Percentiles rank a stretch among this genome's conserved stretches.
phyloP scores from a whole-genome alignment of 1,140 invertebrate species.

The Arion vulgaris region DNA sequence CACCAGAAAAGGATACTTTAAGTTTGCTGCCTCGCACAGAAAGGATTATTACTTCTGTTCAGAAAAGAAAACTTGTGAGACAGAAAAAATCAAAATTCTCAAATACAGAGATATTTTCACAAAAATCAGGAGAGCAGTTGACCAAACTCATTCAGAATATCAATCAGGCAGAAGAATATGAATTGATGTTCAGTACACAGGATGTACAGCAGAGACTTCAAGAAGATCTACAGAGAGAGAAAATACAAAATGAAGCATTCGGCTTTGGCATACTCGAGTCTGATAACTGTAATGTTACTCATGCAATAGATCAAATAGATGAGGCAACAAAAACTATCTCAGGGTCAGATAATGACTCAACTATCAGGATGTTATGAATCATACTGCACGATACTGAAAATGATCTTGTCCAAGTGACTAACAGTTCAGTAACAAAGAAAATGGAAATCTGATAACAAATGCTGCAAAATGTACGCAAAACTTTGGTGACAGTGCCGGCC shows the following conservation, averaged over 20 bases:
- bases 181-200: slow-evolving; percentile 60
- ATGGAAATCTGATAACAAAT: too few relatives aligned
- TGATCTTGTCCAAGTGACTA: too few relatives aligned
- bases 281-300: neutral
- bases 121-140: slow-evolving; percentile 31
- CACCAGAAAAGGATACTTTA: neutral
- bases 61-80: slow-evolving; percentile 5
- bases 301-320: neutral
- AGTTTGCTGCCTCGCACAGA: neutral
- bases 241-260: neutral
- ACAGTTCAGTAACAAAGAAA: too few relatives aligned
- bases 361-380: too few relatives aligned
- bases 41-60: neutral
- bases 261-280: neutral
- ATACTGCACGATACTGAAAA: too few relatives aligned
- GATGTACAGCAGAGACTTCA: slow-evolving; percentile 50
- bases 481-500: too few relatives aligned
- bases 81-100: slow-evolving; percentile 7
- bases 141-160: slow-evolving; percentile 53
- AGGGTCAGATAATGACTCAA: neutral
- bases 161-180: slow-evolving; percentile 59
- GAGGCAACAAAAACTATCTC: neutral
- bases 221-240: neutral
- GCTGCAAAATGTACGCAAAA: too few relatives aligned
- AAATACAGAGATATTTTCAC: slow-evolving; percentile 17